phyloP scores from a whole-genome alignment of 1,140 invertebrate species.

The Drosophila prosaltans region DNA sequence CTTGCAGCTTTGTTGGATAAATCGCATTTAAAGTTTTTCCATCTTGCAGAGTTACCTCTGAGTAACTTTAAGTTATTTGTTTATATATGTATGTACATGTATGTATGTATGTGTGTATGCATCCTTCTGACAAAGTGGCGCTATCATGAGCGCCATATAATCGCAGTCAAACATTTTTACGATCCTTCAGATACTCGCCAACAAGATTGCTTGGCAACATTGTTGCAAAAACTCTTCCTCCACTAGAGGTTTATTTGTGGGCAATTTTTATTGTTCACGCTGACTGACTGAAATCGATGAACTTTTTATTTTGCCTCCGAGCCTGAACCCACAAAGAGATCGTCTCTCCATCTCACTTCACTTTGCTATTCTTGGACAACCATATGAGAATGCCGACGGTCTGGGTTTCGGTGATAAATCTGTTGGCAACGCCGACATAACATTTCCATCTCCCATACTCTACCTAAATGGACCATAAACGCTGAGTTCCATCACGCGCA shows the following conservation, averaged over 20 bases:
- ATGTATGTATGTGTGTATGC: too few relatives aligned
- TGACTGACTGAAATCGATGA: slow-evolving; percentile 75
- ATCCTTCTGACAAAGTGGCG: slow-evolving; percentile 66
- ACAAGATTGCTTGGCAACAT: slow-evolving; percentile 57
- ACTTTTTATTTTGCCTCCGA: slow-evolving; percentile 3
- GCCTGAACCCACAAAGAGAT: not conserved
- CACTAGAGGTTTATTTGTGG: slow-evolving; percentile 45
- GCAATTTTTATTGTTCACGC: slow-evolving; percentile 73
- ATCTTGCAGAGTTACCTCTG: slow-evolving; percentile 7
- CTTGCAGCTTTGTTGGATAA: not conserved
- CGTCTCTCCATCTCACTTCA: not conserved
- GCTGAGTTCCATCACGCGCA: slow-evolving; percentile 77
- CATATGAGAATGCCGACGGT: slow-evolving; percentile 14
- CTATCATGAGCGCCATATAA: slow-evolving; percentile 78
- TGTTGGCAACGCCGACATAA: slow-evolving; percentile 74
- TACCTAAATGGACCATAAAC: slow-evolving; percentile 76
- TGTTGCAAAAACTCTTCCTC: slow-evolving; percentile 52
- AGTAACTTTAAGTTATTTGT: slow-evolving; percentile 2
- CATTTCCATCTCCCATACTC: slow-evolving; percentile 72
- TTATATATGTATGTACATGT: not conserved
- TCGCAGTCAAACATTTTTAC: slow-evolving; percentile 80
- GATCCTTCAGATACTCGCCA: slow-evolving; percentile 40
- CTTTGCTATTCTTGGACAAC: not conserved
- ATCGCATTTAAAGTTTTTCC: slow-evolving; percentile 7
- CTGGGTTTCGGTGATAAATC: slow-evolving; percentile 68